These are phyloP conservation scores for Neomorphus geoffroyi DNA, from an alignment of 2,797 vertebrate genomes.

Conservation along the genomic window DNA sequence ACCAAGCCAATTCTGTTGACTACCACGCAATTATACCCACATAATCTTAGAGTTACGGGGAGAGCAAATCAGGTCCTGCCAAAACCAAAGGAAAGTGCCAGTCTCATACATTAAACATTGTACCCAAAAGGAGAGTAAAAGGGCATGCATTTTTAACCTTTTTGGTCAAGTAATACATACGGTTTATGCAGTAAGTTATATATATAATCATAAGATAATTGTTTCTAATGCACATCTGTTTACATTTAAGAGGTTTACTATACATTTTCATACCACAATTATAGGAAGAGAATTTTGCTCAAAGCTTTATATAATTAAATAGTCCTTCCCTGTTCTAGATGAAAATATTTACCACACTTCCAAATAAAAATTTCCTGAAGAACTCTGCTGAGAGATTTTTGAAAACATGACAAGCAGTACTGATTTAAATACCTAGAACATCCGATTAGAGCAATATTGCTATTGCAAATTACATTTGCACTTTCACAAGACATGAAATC, in stretches of 20 bases:
- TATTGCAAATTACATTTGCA: not conserved
- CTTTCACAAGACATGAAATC: not conserved
- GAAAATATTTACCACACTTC: not conserved
- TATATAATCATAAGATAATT: not conserved
- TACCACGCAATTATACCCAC: not conserved
- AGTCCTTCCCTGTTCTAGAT: not conserved
- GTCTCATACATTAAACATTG: not conserved
- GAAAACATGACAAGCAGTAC: not conserved
- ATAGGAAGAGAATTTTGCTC: not conserved
- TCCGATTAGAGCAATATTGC: not conserved
- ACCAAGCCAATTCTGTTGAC: not conserved
- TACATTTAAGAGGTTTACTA: not conserved
- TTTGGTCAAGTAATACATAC: not conserved
- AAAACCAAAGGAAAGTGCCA: not conserved
- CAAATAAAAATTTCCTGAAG: not conserved
- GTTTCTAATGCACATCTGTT: not conserved
- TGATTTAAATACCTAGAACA: not conserved
- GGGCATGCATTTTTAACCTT: not conserved
- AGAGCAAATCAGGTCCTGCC: not conserved
- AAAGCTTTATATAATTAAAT: not conserved
- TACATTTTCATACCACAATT: not conserved
- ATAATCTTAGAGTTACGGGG: not conserved
- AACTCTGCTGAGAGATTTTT: not conserved
- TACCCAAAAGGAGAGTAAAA: not conserved
- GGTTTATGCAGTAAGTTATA: not conserved